Percentiles rank a stretch among this genome's conserved stretches.
These are phyloP conservation scores for Arrhamphus sclerolepis DNA, from an alignment of 2,797 vertebrate species.

Conservation along the genomic window DNA sequence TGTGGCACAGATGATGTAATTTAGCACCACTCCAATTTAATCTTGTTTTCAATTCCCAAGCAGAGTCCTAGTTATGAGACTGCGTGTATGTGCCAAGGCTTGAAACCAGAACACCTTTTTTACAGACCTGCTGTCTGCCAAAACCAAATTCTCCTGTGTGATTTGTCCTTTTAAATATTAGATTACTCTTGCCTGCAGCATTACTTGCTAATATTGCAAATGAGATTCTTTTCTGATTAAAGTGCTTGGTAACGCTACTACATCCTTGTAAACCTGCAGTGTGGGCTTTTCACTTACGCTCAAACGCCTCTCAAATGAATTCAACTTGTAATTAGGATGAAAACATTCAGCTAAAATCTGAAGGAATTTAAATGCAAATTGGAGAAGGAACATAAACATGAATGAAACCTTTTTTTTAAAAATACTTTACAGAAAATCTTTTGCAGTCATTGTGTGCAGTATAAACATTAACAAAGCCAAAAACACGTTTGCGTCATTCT, in stretches of 20 bases:
- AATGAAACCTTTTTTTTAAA: background rate
- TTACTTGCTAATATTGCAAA: slow-evolving; percentile 26
- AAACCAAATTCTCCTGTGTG: slow-evolving; percentile 33
- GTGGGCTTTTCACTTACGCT: background rate
- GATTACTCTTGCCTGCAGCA: slow-evolving; percentile 13
- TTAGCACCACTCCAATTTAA: slow-evolving; percentile 58
- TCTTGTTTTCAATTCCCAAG: slow-evolving; percentile 63
- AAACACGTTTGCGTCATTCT: no score
- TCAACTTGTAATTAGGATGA: no score
- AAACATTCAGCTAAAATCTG: background rate
- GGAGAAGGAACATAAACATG: background rate
- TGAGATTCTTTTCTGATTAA: slow-evolving; percentile 19
- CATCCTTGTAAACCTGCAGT: background rate
- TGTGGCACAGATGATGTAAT: slow-evolving; percentile 57
- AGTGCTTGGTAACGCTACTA: background rate
- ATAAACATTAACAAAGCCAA: no score
- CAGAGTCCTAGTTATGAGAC: slow-evolving; percentile 49
- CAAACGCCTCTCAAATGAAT: background rate
- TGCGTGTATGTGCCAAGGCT: slow-evolving; percentile 15
- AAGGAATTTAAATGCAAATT: background rate
- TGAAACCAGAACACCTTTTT: slow-evolving; percentile 44
- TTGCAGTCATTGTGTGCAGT: no score
- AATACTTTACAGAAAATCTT: no score
- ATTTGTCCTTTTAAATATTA: slow-evolving; percentile 57
- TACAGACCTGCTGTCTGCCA: slow-evolving; percentile 32